phyloP scores from a whole-genome alignment of 2,888 invertebrate genomes.

The Drosophila borealis region DNA sequence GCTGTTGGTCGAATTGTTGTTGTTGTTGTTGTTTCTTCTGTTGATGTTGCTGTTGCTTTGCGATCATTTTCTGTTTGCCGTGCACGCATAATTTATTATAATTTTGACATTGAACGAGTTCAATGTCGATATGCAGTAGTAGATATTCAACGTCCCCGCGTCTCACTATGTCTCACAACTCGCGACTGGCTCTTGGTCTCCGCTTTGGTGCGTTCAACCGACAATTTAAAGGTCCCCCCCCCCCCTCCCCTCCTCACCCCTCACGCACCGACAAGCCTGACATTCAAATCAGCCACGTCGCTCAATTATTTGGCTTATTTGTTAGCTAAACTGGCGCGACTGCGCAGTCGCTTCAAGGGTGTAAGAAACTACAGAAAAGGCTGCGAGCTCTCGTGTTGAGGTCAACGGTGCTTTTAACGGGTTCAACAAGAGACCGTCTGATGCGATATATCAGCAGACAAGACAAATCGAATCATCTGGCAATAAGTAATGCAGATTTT shows the following conservation, averaged over 20 bases:
- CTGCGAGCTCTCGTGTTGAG: conserved; percentile 56
- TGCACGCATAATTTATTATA: conserved; percentile 78
- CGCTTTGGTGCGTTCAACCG: conserved; percentile 58
- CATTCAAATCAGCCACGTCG: conserved; percentile 64
- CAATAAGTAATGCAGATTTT: conserved; percentile 24
- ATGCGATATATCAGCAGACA: conserved; percentile 8
- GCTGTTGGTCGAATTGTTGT: conserved; percentile 9
- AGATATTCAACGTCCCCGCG: conserved; percentile 14
- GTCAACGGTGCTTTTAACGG: conserved; percentile 78
- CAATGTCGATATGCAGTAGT: conserved; percentile 81
- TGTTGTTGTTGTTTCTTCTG: conserved; percentile 29
- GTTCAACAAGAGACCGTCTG: conserved; percentile 39
- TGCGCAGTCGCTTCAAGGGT: conserved; percentile 70
- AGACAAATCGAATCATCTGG: conserved; percentile 10
- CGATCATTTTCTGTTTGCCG: conserved; percentile 39
- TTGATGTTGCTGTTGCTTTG: conserved; percentile 33
- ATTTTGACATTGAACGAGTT: conserved; percentile 83
- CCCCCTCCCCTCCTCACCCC: not conserved
- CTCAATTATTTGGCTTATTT: conserved; percentile 75
- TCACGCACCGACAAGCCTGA: not conserved
- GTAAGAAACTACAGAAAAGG: conserved; percentile 31
- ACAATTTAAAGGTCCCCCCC: conserved; percentile 4
- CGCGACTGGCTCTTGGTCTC: conserved; percentile 6
- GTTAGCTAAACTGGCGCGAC: conserved; percentile 65
- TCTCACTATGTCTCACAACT: not conserved